Evolutionary conservation across 2,888 invertebrate species (phyloP), one percentile per base, ranked within the genome.

Genomic region (Tridacna gigas): DNA sequence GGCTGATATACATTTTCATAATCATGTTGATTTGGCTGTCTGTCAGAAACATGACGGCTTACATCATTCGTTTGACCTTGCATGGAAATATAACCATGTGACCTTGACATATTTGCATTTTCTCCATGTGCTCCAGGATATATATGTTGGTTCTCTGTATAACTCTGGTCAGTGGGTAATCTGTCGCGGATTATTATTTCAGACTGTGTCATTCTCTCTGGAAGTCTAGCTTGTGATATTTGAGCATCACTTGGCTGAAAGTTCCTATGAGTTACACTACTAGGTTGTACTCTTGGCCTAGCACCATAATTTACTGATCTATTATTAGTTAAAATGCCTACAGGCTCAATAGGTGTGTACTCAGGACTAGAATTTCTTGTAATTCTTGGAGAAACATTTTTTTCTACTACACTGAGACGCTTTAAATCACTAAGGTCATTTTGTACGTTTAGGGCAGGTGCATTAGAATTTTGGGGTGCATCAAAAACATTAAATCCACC

Each of bases 151-250:
- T 51, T 20, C 48, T 9, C 22, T 0, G 22, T 25, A 37, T 22
- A 20, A 25, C 12, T 26, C 11, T 51, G 25, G n/a, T 71, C 51
- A 71, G 0, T 25, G 2, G 71, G 51, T 15, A 48, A 51, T 13
- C 11, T 22, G 11, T 63, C 80, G 22, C 80, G 45, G 25, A 76
- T 0, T 25, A 82, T 74, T 25, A 86, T 75, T 80, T 81, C 86
- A 0, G 86, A 86, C 75, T 83, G 86, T 7, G 86, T 83, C 86
- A 86, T 86, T 66, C 83, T 74, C 22, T 73, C 48, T 0, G 83
- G 82, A 56, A 83, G 37, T 37, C 75, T 48, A 22, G 74, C 51
- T 22, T n/a, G 13, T 7, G 80, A 22, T 37, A 60, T 71, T 37
- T 18, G 73, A 20, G 47, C 45, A 15, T 28, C n/a, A 66, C 45